phyloP scores from a whole-genome alignment of 2,113 vertebrate species.

The Rhinichthys klamathensis region DNA sequence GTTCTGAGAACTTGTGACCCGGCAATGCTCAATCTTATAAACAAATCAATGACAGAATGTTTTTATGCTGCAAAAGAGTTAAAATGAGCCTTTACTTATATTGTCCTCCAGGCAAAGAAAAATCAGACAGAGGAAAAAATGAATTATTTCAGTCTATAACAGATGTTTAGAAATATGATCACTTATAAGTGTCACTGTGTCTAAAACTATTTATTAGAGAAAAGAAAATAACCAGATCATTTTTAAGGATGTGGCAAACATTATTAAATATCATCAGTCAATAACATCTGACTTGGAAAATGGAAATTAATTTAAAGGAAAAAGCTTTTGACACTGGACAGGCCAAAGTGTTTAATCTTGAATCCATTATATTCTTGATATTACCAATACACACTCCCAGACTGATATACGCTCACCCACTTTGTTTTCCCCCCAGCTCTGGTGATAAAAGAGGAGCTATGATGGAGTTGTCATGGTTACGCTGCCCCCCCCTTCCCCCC shows the following conservation, averaged over 20 bases:
- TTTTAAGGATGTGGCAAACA: not conserved
- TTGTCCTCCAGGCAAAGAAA: not conserved
- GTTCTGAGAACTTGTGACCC: not conserved
- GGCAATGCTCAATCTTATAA: not conserved
- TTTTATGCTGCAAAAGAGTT: not conserved
- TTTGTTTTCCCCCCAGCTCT: constrained; percentile 26
- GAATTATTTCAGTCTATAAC: not conserved
- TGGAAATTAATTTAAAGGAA: not conserved
- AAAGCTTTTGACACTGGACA: not conserved
- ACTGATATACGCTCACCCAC: constrained; percentile 23
- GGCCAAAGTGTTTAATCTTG: not conserved
- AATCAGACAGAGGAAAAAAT: not conserved
- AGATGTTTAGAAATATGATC: not conserved
- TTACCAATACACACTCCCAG: not conserved
- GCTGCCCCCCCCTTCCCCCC: not conserved
- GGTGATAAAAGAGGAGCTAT: constrained; percentile 40
- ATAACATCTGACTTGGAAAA: not conserved
- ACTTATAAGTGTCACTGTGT: not conserved
- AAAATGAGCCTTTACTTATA: not conserved
- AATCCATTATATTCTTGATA: not conserved
- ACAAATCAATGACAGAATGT: not conserved
- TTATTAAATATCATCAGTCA: not conserved
- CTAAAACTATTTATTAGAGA: not conserved
- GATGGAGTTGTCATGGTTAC: constrained; percentile 59
- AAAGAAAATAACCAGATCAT: not conserved